Evolutionary conservation across 2,888 invertebrate genomes (phyloP), one percentile per base, ranked within the genome.

Genomic region (Cheilosia soror): DNA sequence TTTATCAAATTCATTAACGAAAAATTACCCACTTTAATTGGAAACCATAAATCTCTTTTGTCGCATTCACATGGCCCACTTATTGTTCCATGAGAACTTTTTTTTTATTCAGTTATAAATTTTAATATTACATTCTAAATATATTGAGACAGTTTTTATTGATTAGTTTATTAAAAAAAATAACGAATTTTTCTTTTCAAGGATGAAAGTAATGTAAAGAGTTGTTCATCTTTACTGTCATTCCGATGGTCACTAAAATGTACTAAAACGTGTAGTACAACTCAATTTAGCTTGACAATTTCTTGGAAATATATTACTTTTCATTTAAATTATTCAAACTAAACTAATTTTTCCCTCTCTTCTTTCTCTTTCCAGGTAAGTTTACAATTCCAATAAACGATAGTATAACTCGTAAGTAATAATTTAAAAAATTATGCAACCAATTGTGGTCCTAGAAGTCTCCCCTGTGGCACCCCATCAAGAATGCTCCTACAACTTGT

Each of bases 331-430:
- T 20, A 20, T 47, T 0, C 2, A 15, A 15, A 2, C 27, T 2
- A 13, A 68, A 66, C 29, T 40, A 55, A 75, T 69, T 69, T 11
- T 2, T 72, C 72, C 44, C 9, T 60, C 4, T 71, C 53, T 15
- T 55, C 72, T 62, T 29, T 69, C 15, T 66, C 63, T 53, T 84
- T 84, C 29, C 58, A 84, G 83, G 83, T 84, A 84, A 84, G 83
- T 84, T 66, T 68, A 51, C 58, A 37, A n/a, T 42, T 2, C 11
- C 7, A 5, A 5, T n/a, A 27, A 9, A 27, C n/a, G 27, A n/a
- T n/a, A 60, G 4, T 9, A 7, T 13, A 9, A 4, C 51, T 63
- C n/a, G 83, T 84, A 68, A 84, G 84, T 79, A 60, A 13, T 37
- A 27, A 33, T 65, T 65, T 37, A 20, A 9, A 31, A 25, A 60